These are phyloP conservation scores for Watsonalla cultraria DNA, from an alignment of 2,888 invertebrate species.

Conservation along the genomic window DNA sequence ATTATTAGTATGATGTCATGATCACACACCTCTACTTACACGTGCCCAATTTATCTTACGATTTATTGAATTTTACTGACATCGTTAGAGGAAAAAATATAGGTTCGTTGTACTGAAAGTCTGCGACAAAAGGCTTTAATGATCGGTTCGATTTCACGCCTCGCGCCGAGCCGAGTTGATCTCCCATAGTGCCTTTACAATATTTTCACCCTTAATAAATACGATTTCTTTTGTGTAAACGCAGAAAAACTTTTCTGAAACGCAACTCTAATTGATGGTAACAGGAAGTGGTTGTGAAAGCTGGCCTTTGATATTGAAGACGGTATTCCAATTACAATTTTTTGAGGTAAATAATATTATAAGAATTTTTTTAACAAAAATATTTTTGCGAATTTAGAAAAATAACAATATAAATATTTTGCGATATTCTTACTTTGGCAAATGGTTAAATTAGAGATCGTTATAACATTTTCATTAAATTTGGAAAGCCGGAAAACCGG, in stretches of 20 bases:
- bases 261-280: background rate
- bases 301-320: background rate
- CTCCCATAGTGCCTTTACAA: background rate
- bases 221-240: background rate
- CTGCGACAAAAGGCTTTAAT: background rate
- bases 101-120: background rate
- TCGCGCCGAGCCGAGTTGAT: background rate
- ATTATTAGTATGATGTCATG: no score
- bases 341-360: no score
- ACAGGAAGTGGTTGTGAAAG: background rate
- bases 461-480: no score
- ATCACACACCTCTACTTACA: no score
- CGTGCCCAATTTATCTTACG: background rate
- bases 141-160: conserved; percentile 1
- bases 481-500: no score
- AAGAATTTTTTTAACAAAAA: no score
- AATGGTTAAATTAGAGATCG: no score
- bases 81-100: background rate
- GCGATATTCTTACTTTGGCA: no score
- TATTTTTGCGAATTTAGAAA: no score
- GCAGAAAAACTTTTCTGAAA: background rate
- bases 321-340: no score
- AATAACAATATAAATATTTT: no score
- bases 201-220: background rate
- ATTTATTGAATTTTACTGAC: background rate